phyloP scores from a whole-genome alignment of 2,888 invertebrate genomes.

The Labia minor region DNA sequence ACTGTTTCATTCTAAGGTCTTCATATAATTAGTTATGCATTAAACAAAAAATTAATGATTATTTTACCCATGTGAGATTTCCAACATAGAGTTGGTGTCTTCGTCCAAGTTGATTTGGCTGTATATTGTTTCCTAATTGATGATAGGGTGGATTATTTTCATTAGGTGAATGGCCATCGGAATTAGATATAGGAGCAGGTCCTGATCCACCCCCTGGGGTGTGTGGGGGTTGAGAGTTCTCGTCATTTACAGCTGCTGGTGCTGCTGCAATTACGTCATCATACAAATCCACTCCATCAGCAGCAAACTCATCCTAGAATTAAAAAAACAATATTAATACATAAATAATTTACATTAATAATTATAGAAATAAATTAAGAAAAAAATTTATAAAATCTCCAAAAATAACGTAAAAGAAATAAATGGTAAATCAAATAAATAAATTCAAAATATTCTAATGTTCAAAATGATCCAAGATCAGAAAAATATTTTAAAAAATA shows the following conservation, averaged over 20 bases:
- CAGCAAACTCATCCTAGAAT: conserved; percentile 65
- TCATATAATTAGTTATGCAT: too few relatives aligned
- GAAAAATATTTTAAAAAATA: too few relatives aligned
- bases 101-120: conserved; percentile 59
- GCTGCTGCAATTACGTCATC: conserved; percentile 88
- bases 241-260: conserved; percentile 42
- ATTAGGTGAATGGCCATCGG: conserved; percentile 36
- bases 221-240: conserved; percentile 47
- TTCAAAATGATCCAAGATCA: too few relatives aligned
- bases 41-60: too few relatives aligned
- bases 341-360: too few relatives aligned
- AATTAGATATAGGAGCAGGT: conserved; percentile 31
- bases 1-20: too few relatives aligned
- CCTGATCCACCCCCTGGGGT: conserved; percentile 35
- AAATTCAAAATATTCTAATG: too few relatives aligned
- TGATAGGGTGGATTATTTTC: conserved; percentile 61
- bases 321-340: conserved; percentile 21
- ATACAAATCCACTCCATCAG: conserved; percentile 84
- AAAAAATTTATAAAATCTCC: too few relatives aligned
- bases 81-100: conserved; percentile 92
- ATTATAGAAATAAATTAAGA: too few relatives aligned
- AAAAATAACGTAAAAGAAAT: too few relatives aligned
- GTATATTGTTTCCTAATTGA: conserved; percentile 54
- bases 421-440: too few relatives aligned
- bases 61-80: conserved; percentile 94